Percentiles rank a stretch among this genome's conserved stretches.
Evolutionary conservation across 2,888 invertebrate genomes (phyloP).

Genomic region (Ophioninae sp.): DNA sequence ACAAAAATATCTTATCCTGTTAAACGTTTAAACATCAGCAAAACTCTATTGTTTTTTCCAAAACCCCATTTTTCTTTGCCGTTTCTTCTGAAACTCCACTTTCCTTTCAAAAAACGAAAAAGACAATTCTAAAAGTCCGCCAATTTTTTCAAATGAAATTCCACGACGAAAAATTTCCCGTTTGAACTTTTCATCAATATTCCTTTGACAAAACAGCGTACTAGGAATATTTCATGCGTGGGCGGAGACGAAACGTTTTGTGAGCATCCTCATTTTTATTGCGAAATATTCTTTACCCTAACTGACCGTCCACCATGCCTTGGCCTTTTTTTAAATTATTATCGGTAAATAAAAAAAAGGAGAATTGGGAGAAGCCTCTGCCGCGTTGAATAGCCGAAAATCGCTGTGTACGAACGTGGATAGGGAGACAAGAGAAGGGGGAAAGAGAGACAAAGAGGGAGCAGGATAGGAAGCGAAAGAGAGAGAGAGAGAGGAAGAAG

Average conservation of each 20-base stretch:
- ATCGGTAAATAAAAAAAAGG: constrained; percentile 8
- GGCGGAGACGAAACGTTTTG: constrained; percentile 34
- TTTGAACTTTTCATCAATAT: neutral
- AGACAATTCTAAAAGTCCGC: neutral
- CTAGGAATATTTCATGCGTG: neutral
- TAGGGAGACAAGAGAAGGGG: constrained; percentile 18
- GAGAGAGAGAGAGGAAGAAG: constrained; percentile 25
- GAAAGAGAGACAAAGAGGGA: neutral
- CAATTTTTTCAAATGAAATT: neutral
- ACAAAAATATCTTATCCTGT: no score
- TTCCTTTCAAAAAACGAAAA: no score
- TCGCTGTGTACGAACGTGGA: constrained; percentile 6
- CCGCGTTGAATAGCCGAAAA: constrained; percentile 22
- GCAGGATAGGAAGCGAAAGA: constrained; percentile 5
- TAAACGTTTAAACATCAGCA: no score
- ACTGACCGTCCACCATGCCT: constrained; percentile 17
- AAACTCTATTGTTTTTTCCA: no score
- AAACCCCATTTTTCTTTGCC: no score
- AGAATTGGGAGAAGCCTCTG: constrained; percentile 18
- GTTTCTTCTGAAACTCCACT: no score
- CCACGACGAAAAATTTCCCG: neutral
- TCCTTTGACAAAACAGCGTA: neutral
- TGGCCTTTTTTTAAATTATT: constrained; percentile 17
- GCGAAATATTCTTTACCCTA: constrained; percentile 36
- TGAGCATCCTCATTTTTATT: constrained; percentile 45